phyloP scores from a whole-genome alignment of 2,797 vertebrate genomes.

The Paramormyrops hopkinsi region DNA sequence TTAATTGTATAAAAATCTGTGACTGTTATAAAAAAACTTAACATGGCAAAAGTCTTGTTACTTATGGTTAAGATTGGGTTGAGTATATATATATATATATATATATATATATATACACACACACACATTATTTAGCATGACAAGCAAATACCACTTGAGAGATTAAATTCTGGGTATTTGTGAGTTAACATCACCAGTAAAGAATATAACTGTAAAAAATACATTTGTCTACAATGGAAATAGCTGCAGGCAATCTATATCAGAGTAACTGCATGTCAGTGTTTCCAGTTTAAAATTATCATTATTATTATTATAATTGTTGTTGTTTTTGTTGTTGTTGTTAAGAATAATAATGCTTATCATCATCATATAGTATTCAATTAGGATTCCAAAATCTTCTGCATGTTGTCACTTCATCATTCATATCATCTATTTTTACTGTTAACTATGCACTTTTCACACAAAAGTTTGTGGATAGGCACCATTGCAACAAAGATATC shows the following conservation, averaged over 20 bases:
- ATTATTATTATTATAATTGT: background rate
- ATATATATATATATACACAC: background rate
- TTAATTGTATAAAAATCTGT: too few species aligned
- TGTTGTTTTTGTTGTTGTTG: background rate
- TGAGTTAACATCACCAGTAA: background rate
- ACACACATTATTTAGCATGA: background rate
- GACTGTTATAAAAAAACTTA: too few species aligned
- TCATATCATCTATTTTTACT: background rate
- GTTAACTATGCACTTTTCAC: background rate
- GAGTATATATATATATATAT: too few species aligned
- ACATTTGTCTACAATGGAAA: background rate
- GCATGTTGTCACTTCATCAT: background rate
- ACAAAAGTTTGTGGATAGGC: background rate
- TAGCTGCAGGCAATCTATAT: background rate
- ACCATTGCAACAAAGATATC: background rate
- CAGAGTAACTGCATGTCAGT: background rate
- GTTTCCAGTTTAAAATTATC: background rate
- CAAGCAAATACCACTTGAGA: background rate
- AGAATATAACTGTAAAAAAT: background rate
- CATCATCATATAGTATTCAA: background rate
- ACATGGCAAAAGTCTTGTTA: too few species aligned
- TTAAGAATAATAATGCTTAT: background rate
- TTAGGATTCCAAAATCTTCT: background rate
- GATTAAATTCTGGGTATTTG: background rate
- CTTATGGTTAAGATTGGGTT: too few species aligned